These are phyloP conservation scores for Scaptomyza reducta DNA, from an alignment of 2,888 invertebrate genomes.

Conservation along the genomic window DNA sequence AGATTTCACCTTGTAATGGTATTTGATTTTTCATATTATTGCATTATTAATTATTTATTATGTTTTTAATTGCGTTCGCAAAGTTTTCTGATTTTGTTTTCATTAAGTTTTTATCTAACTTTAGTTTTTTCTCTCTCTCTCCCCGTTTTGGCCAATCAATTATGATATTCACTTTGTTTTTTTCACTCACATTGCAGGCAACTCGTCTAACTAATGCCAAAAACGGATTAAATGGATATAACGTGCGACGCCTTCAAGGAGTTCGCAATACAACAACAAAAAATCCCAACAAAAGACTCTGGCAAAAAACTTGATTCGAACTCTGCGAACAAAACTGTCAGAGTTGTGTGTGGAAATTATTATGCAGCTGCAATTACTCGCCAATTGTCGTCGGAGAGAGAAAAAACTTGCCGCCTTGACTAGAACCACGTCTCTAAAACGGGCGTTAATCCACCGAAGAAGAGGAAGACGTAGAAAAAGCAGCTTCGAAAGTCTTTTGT, in stretches of 20 bases:
- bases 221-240: conserved; percentile 74
- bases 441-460: conserved; percentile 65
- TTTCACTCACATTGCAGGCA: conserved; percentile 29
- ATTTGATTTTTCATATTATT: conserved; percentile 35
- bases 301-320: conserved; percentile 72
- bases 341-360: conserved; percentile 62
- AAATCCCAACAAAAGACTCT: conserved; percentile 53
- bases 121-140: not conserved
- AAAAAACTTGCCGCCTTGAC: conserved; percentile 61
- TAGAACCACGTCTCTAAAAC: conserved; percentile 34
- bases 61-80: conserved; percentile 23
- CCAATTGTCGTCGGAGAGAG: conserved; percentile 67
- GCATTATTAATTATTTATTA: conserved; percentile 10
- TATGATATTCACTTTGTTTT: conserved; percentile 48
- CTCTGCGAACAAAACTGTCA: no score
- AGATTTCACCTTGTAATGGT: conserved; percentile 63
- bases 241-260: conserved; percentile 53
- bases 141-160: conserved; percentile 43
- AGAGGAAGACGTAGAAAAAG: not conserved
- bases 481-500: not conserved
- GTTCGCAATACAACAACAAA: no score
- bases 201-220: conserved; percentile 58
- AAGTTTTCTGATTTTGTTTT: conserved; percentile 16
- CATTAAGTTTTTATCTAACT: conserved; percentile 42
- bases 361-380: conserved; percentile 83